These are phyloP conservation scores for Rhinogobius similis DNA, from an alignment of 2,113 vertebrate species.

Conservation along the genomic window DNA sequence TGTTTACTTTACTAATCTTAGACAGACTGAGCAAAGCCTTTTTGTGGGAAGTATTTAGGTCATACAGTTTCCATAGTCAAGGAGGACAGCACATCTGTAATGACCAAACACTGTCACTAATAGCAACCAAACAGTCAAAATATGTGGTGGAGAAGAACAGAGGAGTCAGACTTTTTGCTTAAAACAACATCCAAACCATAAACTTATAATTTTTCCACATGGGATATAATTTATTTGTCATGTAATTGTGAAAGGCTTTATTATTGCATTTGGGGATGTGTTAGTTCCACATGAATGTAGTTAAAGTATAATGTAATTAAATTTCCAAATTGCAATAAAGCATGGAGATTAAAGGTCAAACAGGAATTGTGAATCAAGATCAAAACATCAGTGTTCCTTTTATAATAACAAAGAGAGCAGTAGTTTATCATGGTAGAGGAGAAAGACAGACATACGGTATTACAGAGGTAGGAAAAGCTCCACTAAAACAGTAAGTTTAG, in stretches of 20 bases:
- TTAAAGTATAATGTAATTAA: no score
- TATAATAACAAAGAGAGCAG: not conserved
- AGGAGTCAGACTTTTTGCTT: not conserved
- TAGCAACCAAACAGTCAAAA: slow-evolving; percentile 46
- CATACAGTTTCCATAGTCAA: slow-evolving; percentile 61
- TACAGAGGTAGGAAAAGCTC: not conserved
- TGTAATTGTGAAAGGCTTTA: not conserved
- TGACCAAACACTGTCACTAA: slow-evolving; percentile 51
- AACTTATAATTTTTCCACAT: not conserved
- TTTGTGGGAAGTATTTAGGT: slow-evolving; percentile 45
- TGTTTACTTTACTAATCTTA: slow-evolving; percentile 2
- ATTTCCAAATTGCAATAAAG: not conserved
- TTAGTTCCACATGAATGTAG: not conserved
- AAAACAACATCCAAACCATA: not conserved
- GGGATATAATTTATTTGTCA: not conserved
- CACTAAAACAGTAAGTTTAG: not conserved
- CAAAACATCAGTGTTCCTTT: not conserved
- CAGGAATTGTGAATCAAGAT: not conserved
- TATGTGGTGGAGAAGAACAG: not conserved
- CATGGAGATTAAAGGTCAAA: not conserved
- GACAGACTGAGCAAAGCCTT: slow-evolving; percentile 37
- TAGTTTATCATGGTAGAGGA: not conserved
- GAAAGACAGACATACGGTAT: not conserved
- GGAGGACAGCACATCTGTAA: slow-evolving; percentile 27
- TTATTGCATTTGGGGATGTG: not conserved